A percentile compares a stretch with the other conserved stretches of the same genome.
Evolutionary conservation across 2,797 vertebrate genomes (phyloP).

Genomic region (Malacoctenus gilli): DNA sequence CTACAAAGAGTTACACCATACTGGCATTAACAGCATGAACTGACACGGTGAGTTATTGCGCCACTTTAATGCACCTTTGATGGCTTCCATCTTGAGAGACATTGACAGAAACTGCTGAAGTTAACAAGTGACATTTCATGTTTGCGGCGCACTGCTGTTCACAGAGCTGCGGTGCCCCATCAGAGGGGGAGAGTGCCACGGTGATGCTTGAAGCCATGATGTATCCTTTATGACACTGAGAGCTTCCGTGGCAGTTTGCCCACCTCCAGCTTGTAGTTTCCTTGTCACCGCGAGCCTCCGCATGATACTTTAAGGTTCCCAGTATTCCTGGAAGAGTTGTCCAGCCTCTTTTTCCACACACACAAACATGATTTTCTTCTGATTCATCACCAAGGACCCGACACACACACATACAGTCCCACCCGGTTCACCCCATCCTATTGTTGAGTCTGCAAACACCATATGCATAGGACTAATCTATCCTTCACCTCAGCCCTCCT

Average conservation of each 20-base stretch:
- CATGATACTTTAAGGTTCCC: constrained; percentile 44
- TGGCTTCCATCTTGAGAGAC: constrained; percentile 16
- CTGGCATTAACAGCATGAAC: constrained; percentile 8
- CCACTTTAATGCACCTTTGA: constrained; percentile 34
- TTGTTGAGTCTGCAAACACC: constrained; percentile 23
- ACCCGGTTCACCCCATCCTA: constrained; percentile 6
- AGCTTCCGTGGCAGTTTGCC: constrained; percentile 71
- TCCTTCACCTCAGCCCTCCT: constrained; percentile 12
- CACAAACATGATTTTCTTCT: constrained; percentile 36
- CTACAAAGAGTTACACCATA: constrained; percentile 29
- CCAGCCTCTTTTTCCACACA: constrained; percentile 15
- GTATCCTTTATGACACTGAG: constrained; percentile 71
- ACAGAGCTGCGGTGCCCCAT: constrained; percentile 23
- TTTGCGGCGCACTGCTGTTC: constrained; percentile 30
- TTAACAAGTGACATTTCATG: constrained; percentile 46
- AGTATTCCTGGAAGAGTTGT: constrained; percentile 26
- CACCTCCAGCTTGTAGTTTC: constrained; percentile 33
- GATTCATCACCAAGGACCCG: constrained; percentile 16
- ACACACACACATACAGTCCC: constrained; percentile 23
- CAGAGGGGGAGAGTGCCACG: constrained; percentile 22
- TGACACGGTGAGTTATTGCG: constrained; percentile 3
- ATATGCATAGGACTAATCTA: constrained; percentile 22
- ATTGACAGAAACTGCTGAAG: constrained; percentile 24
- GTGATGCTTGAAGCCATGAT: constrained; percentile 51
- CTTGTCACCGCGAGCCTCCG: constrained; percentile 42